Conservation (phyloP, 2,797 vertebrate genomes). For the Mallotus villosus region DNA sequence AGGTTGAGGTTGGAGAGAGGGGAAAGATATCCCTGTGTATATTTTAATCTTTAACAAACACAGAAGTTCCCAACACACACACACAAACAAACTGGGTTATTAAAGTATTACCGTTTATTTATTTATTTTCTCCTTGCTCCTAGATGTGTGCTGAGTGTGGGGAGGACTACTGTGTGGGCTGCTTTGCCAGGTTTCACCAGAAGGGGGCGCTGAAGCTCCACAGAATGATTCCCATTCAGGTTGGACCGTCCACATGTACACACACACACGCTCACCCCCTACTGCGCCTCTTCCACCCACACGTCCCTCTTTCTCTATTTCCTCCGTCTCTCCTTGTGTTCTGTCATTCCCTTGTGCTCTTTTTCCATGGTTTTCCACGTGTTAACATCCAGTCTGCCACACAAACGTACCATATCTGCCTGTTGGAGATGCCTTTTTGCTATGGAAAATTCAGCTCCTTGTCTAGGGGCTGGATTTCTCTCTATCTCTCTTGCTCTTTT, state of each 20-base stretch:
- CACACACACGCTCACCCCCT: conserved; percentile 9
- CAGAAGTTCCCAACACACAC: conserved; percentile 18
- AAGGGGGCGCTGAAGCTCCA: conserved; percentile 90
- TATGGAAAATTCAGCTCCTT: no score
- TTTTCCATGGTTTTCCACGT: not conserved
- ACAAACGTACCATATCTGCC: no score
- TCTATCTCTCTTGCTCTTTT: not conserved
- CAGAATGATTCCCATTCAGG: conserved; percentile 78
- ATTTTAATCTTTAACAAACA: conserved; percentile 33
- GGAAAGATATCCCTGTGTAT: conserved; percentile 5
- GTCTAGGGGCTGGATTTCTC: no score
- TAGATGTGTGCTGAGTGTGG: conserved; percentile 82
- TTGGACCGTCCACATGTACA: conserved; percentile 46
- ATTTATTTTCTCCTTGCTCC: conserved; percentile 34
- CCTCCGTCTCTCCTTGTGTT: not conserved
- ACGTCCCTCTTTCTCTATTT: conserved; percentile 17
- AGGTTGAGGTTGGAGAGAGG: conserved; percentile 33
- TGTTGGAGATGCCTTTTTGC: no score
- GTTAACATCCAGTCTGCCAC: no score
- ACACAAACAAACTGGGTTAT: conserved; percentile 1
- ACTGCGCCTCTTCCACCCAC: conserved; percentile 3
- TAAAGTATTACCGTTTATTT: conserved; percentile 26
- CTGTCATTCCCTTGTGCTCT: conserved; percentile 5
- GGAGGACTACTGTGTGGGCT: conserved; percentile 81
- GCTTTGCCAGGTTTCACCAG: conserved; percentile 83